Percentiles rank a stretch among this genome's conserved stretches.
Evolutionary conservation across 2,888 invertebrate species (phyloP).

Genomic region (Pollenia griseotomentosa): DNA sequence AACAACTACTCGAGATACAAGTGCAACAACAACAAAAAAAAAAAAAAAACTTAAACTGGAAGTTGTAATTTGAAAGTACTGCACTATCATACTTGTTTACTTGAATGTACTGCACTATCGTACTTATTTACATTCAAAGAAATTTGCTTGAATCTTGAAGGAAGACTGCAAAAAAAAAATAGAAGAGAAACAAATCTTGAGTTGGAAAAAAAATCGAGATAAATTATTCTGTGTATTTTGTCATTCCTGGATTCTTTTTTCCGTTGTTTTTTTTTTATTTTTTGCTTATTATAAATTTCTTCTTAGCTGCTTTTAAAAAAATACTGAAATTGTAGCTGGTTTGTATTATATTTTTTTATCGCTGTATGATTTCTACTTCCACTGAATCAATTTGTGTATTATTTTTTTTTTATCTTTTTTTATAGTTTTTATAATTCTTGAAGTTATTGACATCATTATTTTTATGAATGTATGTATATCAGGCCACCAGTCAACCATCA

Average conservation of each 20-base stretch:
- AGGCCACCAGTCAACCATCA: conserved; percentile 3
- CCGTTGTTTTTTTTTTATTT: conserved; percentile 1
- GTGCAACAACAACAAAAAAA: background rate
- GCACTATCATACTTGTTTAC: background rate
- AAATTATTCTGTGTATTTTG: conserved; percentile 50
- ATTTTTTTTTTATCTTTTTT: conserved; percentile 12
- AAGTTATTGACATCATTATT: conserved; percentile 53
- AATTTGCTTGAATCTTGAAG: background rate
- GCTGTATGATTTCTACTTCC: background rate
- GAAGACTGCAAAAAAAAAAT: conserved; percentile 3
- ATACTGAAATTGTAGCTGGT: conserved; percentile 30
- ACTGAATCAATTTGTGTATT: conserved; percentile 38
- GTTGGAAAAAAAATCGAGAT: conserved; percentile 30
- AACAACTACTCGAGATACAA: conserved; percentile 36
- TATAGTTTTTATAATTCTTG: conserved; percentile 14
- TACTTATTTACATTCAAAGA: conserved; percentile 26
- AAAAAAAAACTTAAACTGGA: background rate
- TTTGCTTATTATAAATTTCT: conserved; percentile 11
- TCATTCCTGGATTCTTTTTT: conserved; percentile 22
- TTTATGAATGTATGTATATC: conserved; percentile 10
- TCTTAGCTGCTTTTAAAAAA: conserved; percentile 20
- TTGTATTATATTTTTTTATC: background rate
- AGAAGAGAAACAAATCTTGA: conserved; percentile 33
- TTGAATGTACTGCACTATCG: conserved; percentile 17
- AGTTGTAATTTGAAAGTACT: conserved; percentile 6